Evolutionary conservation across 1,140 invertebrate genomes (phyloP), one percentile per base, ranked within the genome.

Genomic region (Marisa cornuarietis): DNA sequence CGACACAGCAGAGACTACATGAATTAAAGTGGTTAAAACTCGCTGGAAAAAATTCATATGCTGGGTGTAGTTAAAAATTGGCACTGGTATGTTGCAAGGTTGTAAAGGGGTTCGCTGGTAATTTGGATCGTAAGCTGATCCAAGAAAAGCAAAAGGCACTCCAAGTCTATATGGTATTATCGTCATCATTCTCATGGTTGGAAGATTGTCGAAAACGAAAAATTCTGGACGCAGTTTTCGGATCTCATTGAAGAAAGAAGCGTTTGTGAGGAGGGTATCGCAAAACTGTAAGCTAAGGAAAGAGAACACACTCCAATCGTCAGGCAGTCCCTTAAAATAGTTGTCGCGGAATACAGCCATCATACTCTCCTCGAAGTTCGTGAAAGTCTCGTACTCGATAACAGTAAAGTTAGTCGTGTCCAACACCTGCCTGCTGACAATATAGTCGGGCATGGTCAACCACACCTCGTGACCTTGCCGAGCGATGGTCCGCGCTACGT

Each of bases 141-240:
- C 82, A 7, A 81, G 11, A 20, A 80, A 66, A 2, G 76, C 77
- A 42, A 80, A 83, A 7, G 81, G 80, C 13, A 84, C 72, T 16
- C 69, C 76, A 26, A 83, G 49, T 26, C 61, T 71, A 66, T 84
- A 82, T 3, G 83, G 75, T 1, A 83, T 71, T 18, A 81, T 63
- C 11, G 71, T n/a, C 31, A 81, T 65, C 31, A 71, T 80, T 49
- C 52, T 78, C 10, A 65, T 24, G 11, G 73, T 66, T 10, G 76
- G 73, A 2, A 69, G 22, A 31, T 42, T 54, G 72, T 84, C 83
- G 7, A 84, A 22, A 61, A 84, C 76, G 20, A 81, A 31, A 4
- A 81, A 75, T 18, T 81, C 76, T 16, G 80, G 71, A 3, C 61
- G 20, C 0, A 81, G 4, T 3, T 18, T 51, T 61, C 31, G 1